Percentiles rank a stretch among this genome's conserved stretches.
These are phyloP conservation scores for Dasyprocta punctata DNA, from an alignment of 2,113 vertebrate species.

Conservation along the genomic window DNA sequence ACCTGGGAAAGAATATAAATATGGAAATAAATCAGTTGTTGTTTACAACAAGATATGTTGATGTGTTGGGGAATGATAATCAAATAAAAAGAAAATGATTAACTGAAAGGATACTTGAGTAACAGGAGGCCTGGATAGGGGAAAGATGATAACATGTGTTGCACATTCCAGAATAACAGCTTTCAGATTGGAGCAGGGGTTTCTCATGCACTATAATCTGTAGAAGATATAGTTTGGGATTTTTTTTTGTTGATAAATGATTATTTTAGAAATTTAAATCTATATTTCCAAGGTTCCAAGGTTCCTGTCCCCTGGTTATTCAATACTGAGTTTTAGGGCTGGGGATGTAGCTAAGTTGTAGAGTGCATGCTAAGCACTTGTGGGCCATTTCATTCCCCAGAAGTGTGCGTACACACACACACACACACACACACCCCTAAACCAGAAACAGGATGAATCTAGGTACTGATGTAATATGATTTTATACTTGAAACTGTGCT, in stretches of 20 bases:
- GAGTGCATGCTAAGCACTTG: neutral
- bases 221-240: neutral
- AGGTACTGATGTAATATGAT: neutral
- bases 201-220: neutral
- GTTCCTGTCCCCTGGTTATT: neutral
- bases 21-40: neutral
- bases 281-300: neutral
- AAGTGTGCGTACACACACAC: rapidly evolving
- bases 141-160: neutral
- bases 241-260: neutral
- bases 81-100: neutral
- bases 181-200: neutral
- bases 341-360: neutral
- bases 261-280: neutral
- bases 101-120: neutral
- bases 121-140: neutral
- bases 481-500: neutral
- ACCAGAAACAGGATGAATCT: neutral
- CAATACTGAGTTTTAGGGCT: neutral
- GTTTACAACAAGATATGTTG: neutral
- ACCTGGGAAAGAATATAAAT: neutral
- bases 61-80: no score
- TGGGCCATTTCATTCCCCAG: neutral
- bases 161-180: neutral
- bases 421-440: neutral